These are phyloP conservation scores for Stenurella melanura DNA, from an alignment of 2,888 invertebrate species.

Conservation along the genomic window DNA sequence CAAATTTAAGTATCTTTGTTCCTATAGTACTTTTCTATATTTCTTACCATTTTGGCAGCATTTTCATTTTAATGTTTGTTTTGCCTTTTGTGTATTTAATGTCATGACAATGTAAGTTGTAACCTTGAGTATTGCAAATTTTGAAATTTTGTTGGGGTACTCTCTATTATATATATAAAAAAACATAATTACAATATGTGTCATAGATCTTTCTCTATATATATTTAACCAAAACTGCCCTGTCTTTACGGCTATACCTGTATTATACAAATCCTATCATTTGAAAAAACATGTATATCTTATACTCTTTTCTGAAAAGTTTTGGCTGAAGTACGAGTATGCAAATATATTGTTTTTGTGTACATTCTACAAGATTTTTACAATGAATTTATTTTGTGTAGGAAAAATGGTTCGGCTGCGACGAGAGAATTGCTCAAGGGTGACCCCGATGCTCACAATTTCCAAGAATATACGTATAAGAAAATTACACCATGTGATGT, in stretches of 20 bases:
- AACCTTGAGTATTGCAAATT: too few relatives aligned
- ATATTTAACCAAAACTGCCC: not conserved
- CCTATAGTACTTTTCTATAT: too few relatives aligned
- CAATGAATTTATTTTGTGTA: constrained; percentile 64
- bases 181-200: too few relatives aligned
- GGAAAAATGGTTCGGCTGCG: constrained; percentile 83
- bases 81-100: too few relatives aligned
- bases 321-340: not conserved
- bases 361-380: not conserved
- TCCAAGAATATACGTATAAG: constrained; percentile 96
- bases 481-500: constrained; percentile 96
- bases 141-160: too few relatives aligned
- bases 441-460: constrained; percentile 87
- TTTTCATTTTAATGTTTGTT: too few relatives aligned
- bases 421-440: constrained; percentile 77
- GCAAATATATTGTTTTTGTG: not conserved
- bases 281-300: not conserved
- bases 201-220: too few relatives aligned
- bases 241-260: not conserved
- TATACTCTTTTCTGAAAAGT: not conserved
- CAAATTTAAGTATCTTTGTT: too few relatives aligned
- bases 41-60: too few relatives aligned
- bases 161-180: too few relatives aligned
- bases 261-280: not conserved
- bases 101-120: too few relatives aligned